Percentiles rank a stretch among this genome's conserved stretches.
Conservation (phyloP, 92 coral and sea anemone genomes). For the Diadumene lineata region DNA sequence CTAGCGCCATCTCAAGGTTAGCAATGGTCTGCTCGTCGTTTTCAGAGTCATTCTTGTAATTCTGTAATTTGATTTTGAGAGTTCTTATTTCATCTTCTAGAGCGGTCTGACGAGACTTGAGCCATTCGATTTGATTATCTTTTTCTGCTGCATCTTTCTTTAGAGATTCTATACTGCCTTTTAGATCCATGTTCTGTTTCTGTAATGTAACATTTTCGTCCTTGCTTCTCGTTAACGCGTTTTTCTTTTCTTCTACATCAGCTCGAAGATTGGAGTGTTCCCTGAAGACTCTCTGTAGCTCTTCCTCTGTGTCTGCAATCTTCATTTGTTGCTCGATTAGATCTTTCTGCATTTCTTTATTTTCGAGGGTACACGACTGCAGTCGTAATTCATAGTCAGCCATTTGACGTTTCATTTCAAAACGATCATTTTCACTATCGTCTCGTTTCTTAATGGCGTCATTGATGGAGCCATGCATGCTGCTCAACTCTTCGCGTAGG, state of each 20-base stretch:
- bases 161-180: slow-evolving; percentile 61
- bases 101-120: slow-evolving; percentile 70
- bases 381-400: slow-evolving; percentile 81
- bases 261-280: slow-evolving; percentile 82
- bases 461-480: slow-evolving; percentile 74
- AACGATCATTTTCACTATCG: slow-evolving; percentile 78
- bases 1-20: slow-evolving; percentile 54
- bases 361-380: slow-evolving; percentile 77
- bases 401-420: slow-evolving; percentile 71
- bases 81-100: slow-evolving; percentile 80
- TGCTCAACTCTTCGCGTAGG: slow-evolving; percentile 84
- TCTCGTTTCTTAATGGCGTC: slow-evolving; percentile 81
- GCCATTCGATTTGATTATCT: slow-evolving; percentile 76
- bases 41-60: slow-evolving; percentile 77
- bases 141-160: slow-evolving; percentile 72
- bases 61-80: slow-evolving; percentile 65
- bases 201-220: slow-evolving; percentile 61
- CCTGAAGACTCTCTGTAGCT: slow-evolving; percentile 70
- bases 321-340: slow-evolving; percentile 79
- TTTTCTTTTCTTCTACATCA: slow-evolving; percentile 80
- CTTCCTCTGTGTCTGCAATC: slow-evolving; percentile 82
- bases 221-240: slow-evolving; percentile 69
- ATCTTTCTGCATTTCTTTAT: slow-evolving; percentile 92
- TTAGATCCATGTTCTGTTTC: slow-evolving; percentile 72
- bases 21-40: slow-evolving; percentile 74